phyloP scores from a whole-genome alignment of 2,113 vertebrate genomes.

The Microtus pennsylvanicus region DNA sequence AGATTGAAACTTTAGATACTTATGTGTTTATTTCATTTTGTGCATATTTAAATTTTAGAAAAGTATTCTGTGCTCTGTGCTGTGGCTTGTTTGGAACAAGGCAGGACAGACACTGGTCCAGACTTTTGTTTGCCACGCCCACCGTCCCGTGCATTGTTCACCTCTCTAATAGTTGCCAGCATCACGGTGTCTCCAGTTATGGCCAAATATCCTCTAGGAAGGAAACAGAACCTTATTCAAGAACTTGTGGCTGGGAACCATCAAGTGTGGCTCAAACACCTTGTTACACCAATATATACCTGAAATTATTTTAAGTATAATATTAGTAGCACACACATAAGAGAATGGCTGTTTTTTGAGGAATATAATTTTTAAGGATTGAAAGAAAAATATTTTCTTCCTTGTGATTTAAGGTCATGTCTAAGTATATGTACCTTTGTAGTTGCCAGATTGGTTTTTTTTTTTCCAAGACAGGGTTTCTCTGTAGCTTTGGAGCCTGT shows the following conservation, averaged over 20 bases:
- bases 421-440: background rate
- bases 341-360: background rate
- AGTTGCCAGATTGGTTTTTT: background rate
- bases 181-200: background rate
- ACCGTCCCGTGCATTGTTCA: background rate
- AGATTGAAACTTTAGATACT: background rate
- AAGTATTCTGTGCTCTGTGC: background rate
- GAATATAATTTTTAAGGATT: background rate
- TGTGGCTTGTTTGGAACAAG: background rate
- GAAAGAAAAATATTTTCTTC: background rate
- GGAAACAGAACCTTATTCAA: background rate
- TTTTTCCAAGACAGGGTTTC: no score
- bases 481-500: no score
- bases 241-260: background rate
- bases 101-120: background rate
- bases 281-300: background rate
- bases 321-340: background rate
- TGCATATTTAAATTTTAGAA: constrained; percentile 30
- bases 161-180: background rate
- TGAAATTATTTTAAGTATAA: background rate
- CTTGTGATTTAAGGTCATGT: background rate
- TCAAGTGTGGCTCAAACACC: background rate
- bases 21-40: background rate
- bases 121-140: background rate
- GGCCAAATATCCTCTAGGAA: background rate